Base-by-base conservation (phyloP, 92 coral and sea anemone genomes). In the Ricordea florida region DNA sequence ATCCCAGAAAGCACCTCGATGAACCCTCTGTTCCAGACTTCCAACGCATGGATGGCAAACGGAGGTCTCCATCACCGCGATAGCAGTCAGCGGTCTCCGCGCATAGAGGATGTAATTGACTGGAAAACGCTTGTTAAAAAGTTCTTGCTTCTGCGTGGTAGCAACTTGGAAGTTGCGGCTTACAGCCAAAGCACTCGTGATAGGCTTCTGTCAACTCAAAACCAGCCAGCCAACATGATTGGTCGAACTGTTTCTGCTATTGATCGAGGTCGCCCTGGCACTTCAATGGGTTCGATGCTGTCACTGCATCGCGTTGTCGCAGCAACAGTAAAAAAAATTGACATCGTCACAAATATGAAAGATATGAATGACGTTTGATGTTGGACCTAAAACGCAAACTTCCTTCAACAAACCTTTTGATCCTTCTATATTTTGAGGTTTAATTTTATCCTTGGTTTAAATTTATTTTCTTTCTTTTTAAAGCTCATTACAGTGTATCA, bases 21-120 rank as follows among this genome's bases (percentile, higher is more conserved):
- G 82, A 85, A 91, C 57, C 93, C 89, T 9, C 43, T 88, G 27
- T 91, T 82, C 59, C 68, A 60, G 40, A 72, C 29, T 49, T 49
- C 86, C 61, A 28, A 52, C 70, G 22, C 90, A 35, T 75, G 94
- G 94, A 40, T 74, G 18, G 74, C 80, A 10, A 86, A 86, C 47
- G 80, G 84, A 4, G 57, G 75, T 15, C 57, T 68, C 34, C 71
- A 66, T 9, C 44, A 92, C 15, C 82, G 89, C 0, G 87, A 85
- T n/a, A 79, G 89, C 52, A 41, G 53, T 13, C 56, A 80, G 30
- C 66, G 97, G 31, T 66, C 27, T 37, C 55, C 90, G 17, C 79
- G 92, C 13, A 93, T 94, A 37, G 98, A 94, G 65, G 82, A 87
- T 3, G 98, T 94, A 9, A 62, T 94, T 18, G 94, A 94, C 85